A percentile compares a stretch with the other conserved stretches of the same genome.
Conservation (phyloP, 2,888 invertebrate species). For the Nemoura dubitans region DNA sequence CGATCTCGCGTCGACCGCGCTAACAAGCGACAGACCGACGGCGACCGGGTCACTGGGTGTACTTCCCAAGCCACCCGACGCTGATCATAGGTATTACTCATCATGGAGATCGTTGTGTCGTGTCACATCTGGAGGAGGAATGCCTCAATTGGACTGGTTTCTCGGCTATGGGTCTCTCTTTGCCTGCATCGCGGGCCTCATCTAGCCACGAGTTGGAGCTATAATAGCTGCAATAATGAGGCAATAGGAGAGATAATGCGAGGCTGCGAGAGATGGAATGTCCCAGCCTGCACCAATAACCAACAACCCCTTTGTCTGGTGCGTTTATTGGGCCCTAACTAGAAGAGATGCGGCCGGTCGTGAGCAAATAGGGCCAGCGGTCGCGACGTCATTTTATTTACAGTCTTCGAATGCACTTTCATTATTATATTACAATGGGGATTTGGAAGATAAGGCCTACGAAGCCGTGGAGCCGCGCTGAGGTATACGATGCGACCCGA, state of each 20-base stretch:
- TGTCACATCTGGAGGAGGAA: slow-evolving; percentile 5
- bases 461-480: not conserved
- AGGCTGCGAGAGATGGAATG: not conserved
- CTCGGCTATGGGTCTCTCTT: too few species aligned
- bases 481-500: not conserved
- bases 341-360: not conserved
- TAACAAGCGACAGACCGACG: not conserved
- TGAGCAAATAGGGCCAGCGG: not conserved
- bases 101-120: not conserved
- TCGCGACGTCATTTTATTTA: not conserved
- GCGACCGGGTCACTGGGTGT: not conserved
- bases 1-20: not conserved
- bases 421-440: not conserved
- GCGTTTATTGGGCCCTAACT: not conserved
- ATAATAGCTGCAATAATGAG: not conserved
- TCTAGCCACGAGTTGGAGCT: too few species aligned
- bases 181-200: not conserved
- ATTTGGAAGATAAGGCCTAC: not conserved
- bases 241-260: not conserved
- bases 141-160: not conserved
- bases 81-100: not conserved
- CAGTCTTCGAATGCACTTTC: not conserved
- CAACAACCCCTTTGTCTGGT: not conserved
- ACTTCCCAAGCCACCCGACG: not conserved
- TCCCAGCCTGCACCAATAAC: not conserved